These are phyloP conservation scores for Leptinotarsa juncta DNA, from an alignment of 2,888 invertebrate species.

Conservation along the genomic window DNA sequence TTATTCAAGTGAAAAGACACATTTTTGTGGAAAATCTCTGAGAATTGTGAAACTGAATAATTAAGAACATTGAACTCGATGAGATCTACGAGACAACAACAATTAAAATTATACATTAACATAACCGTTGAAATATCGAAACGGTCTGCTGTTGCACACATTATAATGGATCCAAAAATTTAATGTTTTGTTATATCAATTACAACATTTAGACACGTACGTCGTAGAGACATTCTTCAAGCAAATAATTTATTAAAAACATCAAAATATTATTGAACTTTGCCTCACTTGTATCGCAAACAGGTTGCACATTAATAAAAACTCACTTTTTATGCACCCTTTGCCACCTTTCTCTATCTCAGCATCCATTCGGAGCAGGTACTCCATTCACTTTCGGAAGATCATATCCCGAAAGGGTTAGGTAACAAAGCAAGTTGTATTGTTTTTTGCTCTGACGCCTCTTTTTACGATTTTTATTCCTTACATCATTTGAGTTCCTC, in stretches of 20 bases:
- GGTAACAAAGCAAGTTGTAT: conserved; percentile 30
- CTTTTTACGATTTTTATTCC: neutral
- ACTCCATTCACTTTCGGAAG: conserved; percentile 37
- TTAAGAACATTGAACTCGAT: too few relatives aligned
- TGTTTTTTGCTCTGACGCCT: conserved; percentile 15
- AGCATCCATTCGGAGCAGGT: conserved; percentile 43
- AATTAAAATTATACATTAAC: too few relatives aligned
- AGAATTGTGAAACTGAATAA: too few relatives aligned
- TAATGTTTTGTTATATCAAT: too few relatives aligned
- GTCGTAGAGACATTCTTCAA: neutral
- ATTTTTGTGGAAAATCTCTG: too few relatives aligned
- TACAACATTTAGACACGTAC: too few relatives aligned
- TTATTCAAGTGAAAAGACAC: too few relatives aligned
- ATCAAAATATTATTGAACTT: neutral
- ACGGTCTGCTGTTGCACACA: too few relatives aligned
- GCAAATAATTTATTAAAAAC: too few relatives aligned
- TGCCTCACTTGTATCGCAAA: neutral
- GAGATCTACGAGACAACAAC: too few relatives aligned
- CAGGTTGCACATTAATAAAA: conserved; percentile 14
- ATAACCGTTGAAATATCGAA: too few relatives aligned
- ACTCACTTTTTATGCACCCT: conserved; percentile 24
- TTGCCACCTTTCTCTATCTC: conserved; percentile 28
- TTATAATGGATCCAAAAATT: too few relatives aligned
- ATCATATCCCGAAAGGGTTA: conserved; percentile 36
- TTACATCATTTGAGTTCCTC: neutral